Base-by-base conservation (phyloP, 2,888 invertebrate genomes). In the Atrina japonica region DNA sequence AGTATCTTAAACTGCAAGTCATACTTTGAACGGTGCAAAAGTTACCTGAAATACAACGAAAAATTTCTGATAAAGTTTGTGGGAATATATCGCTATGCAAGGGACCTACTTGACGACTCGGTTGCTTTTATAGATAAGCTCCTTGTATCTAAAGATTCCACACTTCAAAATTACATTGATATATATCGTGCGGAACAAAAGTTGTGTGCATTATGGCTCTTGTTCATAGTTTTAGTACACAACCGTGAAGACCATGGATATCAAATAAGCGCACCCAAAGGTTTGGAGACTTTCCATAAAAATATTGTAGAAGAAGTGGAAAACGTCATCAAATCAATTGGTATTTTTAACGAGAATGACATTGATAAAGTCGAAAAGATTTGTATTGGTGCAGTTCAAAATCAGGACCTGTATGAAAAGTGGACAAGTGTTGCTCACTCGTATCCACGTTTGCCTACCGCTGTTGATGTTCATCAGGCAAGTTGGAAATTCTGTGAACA, bases 11-110 rank as follows among this genome's bases (percentile, higher is more conserved):
- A 49, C 18, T 49, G 49, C 49, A 9, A 29, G 9, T 23, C 45
- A 11, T 61, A 30, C 30, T 6, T 61, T n/a, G 35, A 27, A 30
- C 45, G 49, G 21, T 61, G 45, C 18, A 47, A 47, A 29, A 61
- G n/a, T 30, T 61, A 29, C 49, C 21, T 49, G 18, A 11, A 16
- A 61, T 40, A 35, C 35, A 56, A 35, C 35, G 5, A 5, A 35
- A 35, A 7, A 11, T 7, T 35, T 11, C 11, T 35, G 11, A 11
- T 7, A 11, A 56, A 21, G 35, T 9, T 3, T 6, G 35, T 53
- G 40, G 23, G 1, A 9, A 21, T 40, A n/a, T 29, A 35, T 11
- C 35, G 11, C 11, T 35, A 35, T 35, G 35, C 35, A 7, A 11
- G 35, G 11, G 5, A 7, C 11, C 35, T 35, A 35, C 35, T 35